Evolutionary conservation across 2,797 vertebrate species (phyloP), one percentile per base, ranked within the genome.

Genomic region (Nyctibius grandis): DNA sequence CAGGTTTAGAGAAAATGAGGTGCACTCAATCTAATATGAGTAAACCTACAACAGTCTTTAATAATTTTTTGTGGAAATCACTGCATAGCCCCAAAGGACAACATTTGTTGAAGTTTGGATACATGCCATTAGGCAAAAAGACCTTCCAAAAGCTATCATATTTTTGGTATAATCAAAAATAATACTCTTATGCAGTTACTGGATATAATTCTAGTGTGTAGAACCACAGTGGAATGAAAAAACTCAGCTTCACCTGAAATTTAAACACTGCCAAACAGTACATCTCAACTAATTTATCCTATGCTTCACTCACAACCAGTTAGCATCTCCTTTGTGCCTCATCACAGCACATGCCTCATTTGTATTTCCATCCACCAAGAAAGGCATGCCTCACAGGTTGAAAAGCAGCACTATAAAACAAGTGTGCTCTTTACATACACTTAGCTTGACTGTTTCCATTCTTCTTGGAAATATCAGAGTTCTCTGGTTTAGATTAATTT

Each of bases 401-500:
- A 85, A 59, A 94, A 93, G 67, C 34, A 81, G 16, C 7, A 36
- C 22, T 76, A 34, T 44, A 74, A 83, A 89, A 57, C 79, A 77
- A 67, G 9, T 85, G 33, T 5, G 7, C 33, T 89, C 70, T 84
- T 94, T 89, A 78, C 60, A 34, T 86, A 88, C 19, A 73, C 40
- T 88, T 76, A 84, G 44, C 65, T 73, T 89, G 81, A 70, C 61
- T 68, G 48, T 84, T 94, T 91, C 70, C 64, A 56, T 82, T 95
- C 88, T 75, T 91, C 70, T 94, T 90, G 88, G 92, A 91, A 72
- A 18, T 73, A 85, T 83, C 54, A 61, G 51, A 61, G 29, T 54
- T 90, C 51, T 74, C 67, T 96, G 89, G 61, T 83, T 95, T 95
- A 95, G 59, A 95, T 89, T 96, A 89, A 91, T 96, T 96, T 96